These are phyloP conservation scores for Drymodes brunneopygia DNA, from an alignment of 2,113 vertebrate genomes.

Conservation along the genomic window DNA sequence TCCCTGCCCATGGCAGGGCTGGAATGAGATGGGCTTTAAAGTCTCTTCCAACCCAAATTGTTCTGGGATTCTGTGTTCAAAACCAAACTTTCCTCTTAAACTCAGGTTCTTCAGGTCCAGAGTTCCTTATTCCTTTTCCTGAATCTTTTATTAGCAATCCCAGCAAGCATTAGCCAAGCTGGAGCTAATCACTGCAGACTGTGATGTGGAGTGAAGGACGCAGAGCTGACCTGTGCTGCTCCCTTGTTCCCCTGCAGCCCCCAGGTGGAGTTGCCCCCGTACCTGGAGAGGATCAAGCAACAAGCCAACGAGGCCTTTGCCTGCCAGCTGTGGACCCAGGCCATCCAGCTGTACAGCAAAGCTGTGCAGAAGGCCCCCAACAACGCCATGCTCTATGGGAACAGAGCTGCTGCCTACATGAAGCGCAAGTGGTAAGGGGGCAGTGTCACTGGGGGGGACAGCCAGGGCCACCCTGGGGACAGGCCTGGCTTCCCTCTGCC, in stretches of 20 bases:
- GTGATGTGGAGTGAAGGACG: background rate
- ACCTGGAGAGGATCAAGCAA: slow-evolving; percentile 91
- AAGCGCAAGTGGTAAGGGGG: slow-evolving; percentile 92
- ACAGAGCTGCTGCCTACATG: slow-evolving; percentile 98
- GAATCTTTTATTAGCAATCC: background rate
- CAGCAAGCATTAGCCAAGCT: background rate
- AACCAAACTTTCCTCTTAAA: background rate
- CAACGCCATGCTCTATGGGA: slow-evolving; percentile 95
- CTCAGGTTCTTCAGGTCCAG: background rate
- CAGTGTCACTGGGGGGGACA: background rate
- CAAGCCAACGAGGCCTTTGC: slow-evolving; percentile 97
- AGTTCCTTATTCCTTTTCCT: background rate
- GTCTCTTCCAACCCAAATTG: background rate
- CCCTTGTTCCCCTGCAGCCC: slow-evolving; percentile 66
- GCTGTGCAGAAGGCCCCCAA: slow-evolving; percentile 86
- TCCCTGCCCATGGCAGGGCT: background rate
- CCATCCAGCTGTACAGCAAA: slow-evolving; percentile 97
- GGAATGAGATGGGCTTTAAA: background rate
- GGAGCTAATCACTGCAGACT: background rate
- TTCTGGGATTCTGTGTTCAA: background rate
- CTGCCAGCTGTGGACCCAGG: slow-evolving; percentile 95
- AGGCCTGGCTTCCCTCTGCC: background rate
- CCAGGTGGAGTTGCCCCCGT: slow-evolving; percentile 85
- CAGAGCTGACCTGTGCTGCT: background rate
- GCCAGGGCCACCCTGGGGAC: background rate